Base-by-base conservation (phyloP, 2,888 invertebrate species). In the Iphiclides podalirius region DNA sequence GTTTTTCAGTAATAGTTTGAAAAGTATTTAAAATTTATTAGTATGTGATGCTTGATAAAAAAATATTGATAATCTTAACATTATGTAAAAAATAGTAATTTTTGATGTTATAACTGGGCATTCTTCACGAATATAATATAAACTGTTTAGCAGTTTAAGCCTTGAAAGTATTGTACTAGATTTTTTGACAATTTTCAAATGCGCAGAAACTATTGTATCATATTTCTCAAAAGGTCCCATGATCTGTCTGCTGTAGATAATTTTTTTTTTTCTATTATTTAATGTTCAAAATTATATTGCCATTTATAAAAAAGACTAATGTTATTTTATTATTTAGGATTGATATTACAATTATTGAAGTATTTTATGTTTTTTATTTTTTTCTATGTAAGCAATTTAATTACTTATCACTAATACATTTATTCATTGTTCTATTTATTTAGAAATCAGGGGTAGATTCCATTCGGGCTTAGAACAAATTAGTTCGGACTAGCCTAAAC, bases 301-400 rank as follows among this genome's bases (percentile, higher is more conserved):
- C 87, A 87, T 87, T 77, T 79, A 73, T 68, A 75, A 72, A 80
- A 79, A 87, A 86, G 86, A 87, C 87, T 86, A 85, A 86, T 84
- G 78, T 77, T 75, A 72, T 63, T 58, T 68, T 72, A 72, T 72
- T 72, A 74, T 63, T 62, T 57, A 60, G 59, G 52, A 75, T 75
- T 68, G 67, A 69, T 70, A 72, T 70, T 71, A 72, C 66, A 66
- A 67, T 63, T 64, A 67, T 69, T 65, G 61, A 61, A 64, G 56
- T 64, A 54, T 63, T 55, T 56, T 56, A 58, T 59, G 59, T 55
- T 45, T 60, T 58, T 61, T 50, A 61, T 61, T 62, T 58, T 41
- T 28, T 17, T 15, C 14, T n/a, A n/a, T n/a, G n/a, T 4, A 8
- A n/a, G n/a, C n/a, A n/a, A n/a, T n/a, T n/a, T n/a, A n/a, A n/a